These are phyloP conservation scores for Cydia fagiglandana DNA, from an alignment of 1,140 invertebrate genomes.

Conservation along the genomic window DNA sequence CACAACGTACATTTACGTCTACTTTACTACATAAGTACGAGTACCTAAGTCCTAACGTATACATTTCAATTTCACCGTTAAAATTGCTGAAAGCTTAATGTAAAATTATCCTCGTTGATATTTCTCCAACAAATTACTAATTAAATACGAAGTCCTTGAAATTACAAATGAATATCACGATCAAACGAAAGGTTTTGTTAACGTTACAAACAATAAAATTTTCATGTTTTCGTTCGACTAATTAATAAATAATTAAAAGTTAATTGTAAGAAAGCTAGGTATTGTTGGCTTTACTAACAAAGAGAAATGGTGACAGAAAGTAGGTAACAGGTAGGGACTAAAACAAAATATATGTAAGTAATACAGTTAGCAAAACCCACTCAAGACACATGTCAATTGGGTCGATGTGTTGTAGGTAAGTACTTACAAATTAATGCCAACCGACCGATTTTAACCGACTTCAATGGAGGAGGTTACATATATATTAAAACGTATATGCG, in stretches of 20 bases:
- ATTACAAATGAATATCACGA: neutral
- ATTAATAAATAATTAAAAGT: neutral
- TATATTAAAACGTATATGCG: no score
- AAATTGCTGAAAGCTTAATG: neutral
- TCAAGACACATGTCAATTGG: no score
- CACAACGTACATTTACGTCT: neutral
- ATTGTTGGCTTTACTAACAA: no score
- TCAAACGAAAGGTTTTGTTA: conserved; percentile 8
- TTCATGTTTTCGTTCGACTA: neutral
- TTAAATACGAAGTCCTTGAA: conserved; percentile 8
- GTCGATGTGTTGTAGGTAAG: no score
- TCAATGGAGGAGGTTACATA: no score
- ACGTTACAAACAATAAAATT: neutral
- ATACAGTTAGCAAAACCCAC: no score
- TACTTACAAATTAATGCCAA: no score
- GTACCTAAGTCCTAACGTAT: no score
- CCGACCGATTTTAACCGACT: no score
- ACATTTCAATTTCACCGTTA: neutral
- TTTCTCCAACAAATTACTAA: conserved; percentile 3
- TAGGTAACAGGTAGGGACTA: no score
- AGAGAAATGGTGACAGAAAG: no score
- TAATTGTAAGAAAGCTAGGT: neutral
- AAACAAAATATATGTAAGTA: no score
- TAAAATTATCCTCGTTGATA: neutral
- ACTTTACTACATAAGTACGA: neutral